A percentile compares a stretch with the other conserved stretches of the same genome.
phyloP scores from a whole-genome alignment of 2,113 vertebrate genomes.

The Martes martes region DNA sequence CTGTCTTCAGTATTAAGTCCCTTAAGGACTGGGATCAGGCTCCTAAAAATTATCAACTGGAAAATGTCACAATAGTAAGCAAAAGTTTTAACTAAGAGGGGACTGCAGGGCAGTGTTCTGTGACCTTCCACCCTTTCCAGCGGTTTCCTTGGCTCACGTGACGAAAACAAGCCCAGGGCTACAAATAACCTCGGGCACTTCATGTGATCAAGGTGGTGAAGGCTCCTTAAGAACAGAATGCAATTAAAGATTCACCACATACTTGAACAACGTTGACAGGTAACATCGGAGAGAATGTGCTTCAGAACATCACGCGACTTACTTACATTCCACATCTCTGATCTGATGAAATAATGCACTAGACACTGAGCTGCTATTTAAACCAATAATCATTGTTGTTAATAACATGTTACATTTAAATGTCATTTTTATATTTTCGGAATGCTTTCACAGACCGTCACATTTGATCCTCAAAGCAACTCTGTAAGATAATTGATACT shows the following conservation, averaged over 20 bases:
- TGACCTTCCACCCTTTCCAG: neutral
- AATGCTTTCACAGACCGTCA: neutral
- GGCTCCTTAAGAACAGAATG: neutral
- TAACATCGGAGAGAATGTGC: neutral
- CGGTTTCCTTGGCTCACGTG: neutral
- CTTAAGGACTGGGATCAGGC: neutral
- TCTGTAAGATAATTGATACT: neutral
- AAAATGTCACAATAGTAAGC: neutral
- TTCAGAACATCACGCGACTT: neutral
- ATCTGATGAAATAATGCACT: neutral
- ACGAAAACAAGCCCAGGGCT: neutral
- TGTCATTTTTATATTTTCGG: neutral
- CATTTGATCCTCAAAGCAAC: neutral
- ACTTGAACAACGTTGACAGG: neutral
- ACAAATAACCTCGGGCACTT: neutral
- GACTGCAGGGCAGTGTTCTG: neutral
- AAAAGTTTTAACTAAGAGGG: neutral
- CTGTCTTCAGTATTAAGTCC: neutral
- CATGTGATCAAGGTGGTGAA: neutral
- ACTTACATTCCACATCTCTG: neutral
- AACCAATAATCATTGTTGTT: neutral
- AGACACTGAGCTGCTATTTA: neutral
- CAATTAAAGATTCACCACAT: neutral
- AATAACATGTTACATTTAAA: neutral
- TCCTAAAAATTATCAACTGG: neutral